A percentile compares a stretch with the other conserved stretches of the same genome.
phyloP scores from a whole-genome alignment of 2,113 vertebrate species.

The Melospiza melodia region DNA sequence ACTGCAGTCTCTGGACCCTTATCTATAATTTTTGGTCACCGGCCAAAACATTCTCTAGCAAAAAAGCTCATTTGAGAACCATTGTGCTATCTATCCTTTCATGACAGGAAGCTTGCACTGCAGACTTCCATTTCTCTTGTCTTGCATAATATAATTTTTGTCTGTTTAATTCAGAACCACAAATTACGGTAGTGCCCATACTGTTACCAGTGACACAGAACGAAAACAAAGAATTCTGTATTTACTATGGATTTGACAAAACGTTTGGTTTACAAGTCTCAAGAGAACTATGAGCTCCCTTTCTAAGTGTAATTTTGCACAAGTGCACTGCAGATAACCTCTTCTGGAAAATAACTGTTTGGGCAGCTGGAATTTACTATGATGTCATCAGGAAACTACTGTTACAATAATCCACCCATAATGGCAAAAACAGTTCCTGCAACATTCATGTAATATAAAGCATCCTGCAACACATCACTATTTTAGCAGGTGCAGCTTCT shows the following conservation, averaged over 20 bases:
- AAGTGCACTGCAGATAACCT: slow-evolving; percentile 59
- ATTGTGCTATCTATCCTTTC: not conserved
- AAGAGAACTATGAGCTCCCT: not conserved
- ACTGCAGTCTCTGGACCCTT: not conserved
- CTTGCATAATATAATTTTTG: not conserved
- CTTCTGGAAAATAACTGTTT: slow-evolving; percentile 45
- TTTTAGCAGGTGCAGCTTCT: slow-evolving; percentile 2
- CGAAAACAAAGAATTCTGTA: not conserved
- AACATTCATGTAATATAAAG: not conserved
- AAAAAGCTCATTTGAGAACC: not conserved
- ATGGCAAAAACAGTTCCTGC: slow-evolving; percentile 46
- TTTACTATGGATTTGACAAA: not conserved
- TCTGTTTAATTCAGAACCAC: not conserved
- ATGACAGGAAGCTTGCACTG: not conserved
- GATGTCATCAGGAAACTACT: slow-evolving; percentile 67
- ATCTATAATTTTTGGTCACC: not conserved
- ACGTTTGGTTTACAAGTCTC: not conserved
- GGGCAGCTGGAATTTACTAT: slow-evolving; percentile 55
- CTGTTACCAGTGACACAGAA: not conserved
- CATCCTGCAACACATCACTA: not conserved
- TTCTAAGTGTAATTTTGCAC: slow-evolving; percentile 38
- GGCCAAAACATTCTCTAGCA: not conserved
- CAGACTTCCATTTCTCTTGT: not conserved
- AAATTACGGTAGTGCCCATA: not conserved
- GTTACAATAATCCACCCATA: slow-evolving; percentile 44